Evolutionary conservation across 1,140 invertebrate genomes (phyloP), one percentile per base, ranked within the genome.

Genomic region (Drosophila ercepeae): DNA sequence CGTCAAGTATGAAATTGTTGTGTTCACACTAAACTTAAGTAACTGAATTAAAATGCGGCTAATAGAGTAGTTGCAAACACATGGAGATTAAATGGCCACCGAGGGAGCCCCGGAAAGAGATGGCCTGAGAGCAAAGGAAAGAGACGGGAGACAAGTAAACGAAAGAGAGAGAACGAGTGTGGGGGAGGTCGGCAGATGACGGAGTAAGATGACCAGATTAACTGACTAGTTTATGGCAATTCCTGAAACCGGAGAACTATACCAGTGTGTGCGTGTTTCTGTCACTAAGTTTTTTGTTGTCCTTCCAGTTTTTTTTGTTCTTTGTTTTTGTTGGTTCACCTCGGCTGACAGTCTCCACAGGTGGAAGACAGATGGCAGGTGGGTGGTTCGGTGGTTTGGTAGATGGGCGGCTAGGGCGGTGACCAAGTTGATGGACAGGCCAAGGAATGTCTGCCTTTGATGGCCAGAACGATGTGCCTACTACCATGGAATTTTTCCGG

Each of bases 1-100:
- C 79, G 68, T 84, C 82, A 88, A 81, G 81, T 86, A 86, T 86
- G 74, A 86, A 86, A 86, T 86, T 88, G 82, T 86, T 88, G 82
- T 86, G 82, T 86, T 86, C 82, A 86, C 82, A 86, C 82, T 88
- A 88, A 88, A 86, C 82, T 86, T 88, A 86, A 86, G 82, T 86
- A 86, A 86, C 82, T 86, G 82, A 86, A 86, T 86, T 86, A 86
- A 86, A 86, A 86, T 86, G 82, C 69, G 82, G 82, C 82, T 88
- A 86, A 86, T 86, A 82, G 82, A 88, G 82, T 88, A 84, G 79
- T 78, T 76, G 76, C 72, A 64, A 75, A 84, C 82, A 84, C 83
- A 86, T 75, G 72, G 49, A 73, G 55, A 71, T 68, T 71, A 71
- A 61, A 71, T 53, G 67, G 39, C 55, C 41, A 42, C 42, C 42